Evolutionary conservation across 2,113 vertebrate species (phyloP).

Genomic region (Salvator merianae): DNA sequence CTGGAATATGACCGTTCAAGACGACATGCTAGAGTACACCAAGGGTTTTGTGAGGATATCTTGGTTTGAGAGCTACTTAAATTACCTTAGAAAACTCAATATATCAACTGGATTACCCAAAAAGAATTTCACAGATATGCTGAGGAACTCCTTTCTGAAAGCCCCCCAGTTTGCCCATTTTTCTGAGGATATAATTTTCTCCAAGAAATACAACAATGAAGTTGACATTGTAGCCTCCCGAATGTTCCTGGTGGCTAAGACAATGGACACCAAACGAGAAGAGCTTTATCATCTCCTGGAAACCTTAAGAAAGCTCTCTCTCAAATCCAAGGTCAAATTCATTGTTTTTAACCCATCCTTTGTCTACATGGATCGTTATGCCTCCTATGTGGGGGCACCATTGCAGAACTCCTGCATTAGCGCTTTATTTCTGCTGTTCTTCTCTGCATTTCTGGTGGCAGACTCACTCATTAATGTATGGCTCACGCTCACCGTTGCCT

Average conservation of each 20-base stretch:
- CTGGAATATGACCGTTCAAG: slow-evolving; percentile 97
- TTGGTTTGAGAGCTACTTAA: slow-evolving; percentile 97
- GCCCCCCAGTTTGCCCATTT: slow-evolving; percentile 92
- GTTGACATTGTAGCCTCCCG: slow-evolving; percentile 94
- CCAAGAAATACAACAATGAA: slow-evolving; percentile 90
- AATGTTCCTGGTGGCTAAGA: slow-evolving; percentile 97
- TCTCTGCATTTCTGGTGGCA: slow-evolving; percentile 93
- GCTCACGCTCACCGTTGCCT: slow-evolving; percentile 93
- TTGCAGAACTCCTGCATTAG: slow-evolving; percentile 97
- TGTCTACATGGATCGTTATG: slow-evolving; percentile 97
- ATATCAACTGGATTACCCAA: slow-evolving; percentile 88
- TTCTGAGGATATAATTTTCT: slow-evolving; percentile 96
- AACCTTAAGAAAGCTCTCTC: slow-evolving; percentile 92
- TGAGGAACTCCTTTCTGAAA: slow-evolving; percentile 91
- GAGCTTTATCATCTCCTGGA: slow-evolving; percentile 97
- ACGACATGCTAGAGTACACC: slow-evolving; percentile 93
- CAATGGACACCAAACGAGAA: slow-evolving; percentile 95
- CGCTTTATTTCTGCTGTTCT: slow-evolving; percentile 94
- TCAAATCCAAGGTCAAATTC: slow-evolving; percentile 97
- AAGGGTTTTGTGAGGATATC: slow-evolving; percentile 97
- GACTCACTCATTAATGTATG: slow-evolving; percentile 94
- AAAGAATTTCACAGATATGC: slow-evolving; percentile 91
- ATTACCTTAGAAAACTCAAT: slow-evolving; percentile 92
- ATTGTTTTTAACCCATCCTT: slow-evolving; percentile 98
- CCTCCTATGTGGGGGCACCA: slow-evolving; percentile 95